phyloP scores from a whole-genome alignment of 2,888 invertebrate species.

The Drosophila siamana region DNA sequence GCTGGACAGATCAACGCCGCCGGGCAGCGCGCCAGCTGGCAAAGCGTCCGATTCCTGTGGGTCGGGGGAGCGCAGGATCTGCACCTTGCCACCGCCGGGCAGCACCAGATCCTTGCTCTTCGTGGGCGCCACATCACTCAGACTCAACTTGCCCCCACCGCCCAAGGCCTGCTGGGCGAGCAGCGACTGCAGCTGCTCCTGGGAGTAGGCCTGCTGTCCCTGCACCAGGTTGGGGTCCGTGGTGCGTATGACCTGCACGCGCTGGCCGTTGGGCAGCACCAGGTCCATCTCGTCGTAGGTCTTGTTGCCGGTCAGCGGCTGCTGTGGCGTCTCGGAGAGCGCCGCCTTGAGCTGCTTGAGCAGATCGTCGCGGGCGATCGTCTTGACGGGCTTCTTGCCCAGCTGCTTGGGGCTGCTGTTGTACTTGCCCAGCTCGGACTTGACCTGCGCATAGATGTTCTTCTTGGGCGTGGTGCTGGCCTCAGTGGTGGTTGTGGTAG shows the following conservation, averaged over 20 bases:
- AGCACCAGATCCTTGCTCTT: slow-evolving; percentile 89
- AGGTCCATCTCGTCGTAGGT: slow-evolving; percentile 91
- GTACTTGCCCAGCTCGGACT: slow-evolving; percentile 86
- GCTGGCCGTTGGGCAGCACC: slow-evolving; percentile 90
- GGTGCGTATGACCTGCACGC: slow-evolving; percentile 90
- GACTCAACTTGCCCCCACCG: slow-evolving; percentile 61
- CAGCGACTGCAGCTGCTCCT: slow-evolving; percentile 85
- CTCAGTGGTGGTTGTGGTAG: slow-evolving; percentile 87
- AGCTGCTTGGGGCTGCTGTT: slow-evolving; percentile 61
- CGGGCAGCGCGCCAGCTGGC: slow-evolving; percentile 80
- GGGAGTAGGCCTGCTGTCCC: slow-evolving; percentile 86
- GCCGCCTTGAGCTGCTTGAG: slow-evolving; percentile 91
- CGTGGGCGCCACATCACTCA: slow-evolving; percentile 80
- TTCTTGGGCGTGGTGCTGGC: slow-evolving; percentile 86
- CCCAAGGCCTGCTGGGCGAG: slow-evolving; percentile 76
- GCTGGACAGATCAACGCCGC: slow-evolving; percentile 82
- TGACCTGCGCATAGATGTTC: slow-evolving; percentile 87
- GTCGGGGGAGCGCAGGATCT: slow-evolving; percentile 89
- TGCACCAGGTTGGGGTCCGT: slow-evolving; percentile 89
- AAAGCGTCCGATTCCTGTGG: slow-evolving; percentile 87
- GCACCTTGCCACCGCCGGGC: slow-evolving; percentile 91
- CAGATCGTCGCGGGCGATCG: slow-evolving; percentile 89
- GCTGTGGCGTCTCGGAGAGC: slow-evolving; percentile 89
- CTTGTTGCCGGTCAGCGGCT: slow-evolving; percentile 88
- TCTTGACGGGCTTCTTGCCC: slow-evolving; percentile 86